Conservation (phyloP, 2,888 invertebrate genomes). For the Aphidoletes aphidimyza region DNA sequence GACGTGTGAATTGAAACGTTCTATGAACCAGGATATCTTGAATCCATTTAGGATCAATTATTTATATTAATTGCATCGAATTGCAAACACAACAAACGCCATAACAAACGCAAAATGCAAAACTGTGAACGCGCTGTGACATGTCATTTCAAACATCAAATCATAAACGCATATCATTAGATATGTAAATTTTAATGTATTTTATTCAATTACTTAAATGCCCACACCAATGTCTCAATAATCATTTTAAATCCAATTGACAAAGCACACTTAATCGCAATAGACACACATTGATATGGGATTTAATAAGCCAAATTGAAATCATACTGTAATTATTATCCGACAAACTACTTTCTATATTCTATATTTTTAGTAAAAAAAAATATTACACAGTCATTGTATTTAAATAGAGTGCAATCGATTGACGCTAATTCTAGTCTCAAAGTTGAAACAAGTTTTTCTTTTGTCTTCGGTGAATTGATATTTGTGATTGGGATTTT, state of each 20-base stretch:
- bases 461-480: not conserved
- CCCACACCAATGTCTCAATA: not conserved
- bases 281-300: too few species aligned
- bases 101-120: too few species aligned
- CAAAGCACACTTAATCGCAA: too few species aligned
- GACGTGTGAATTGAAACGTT: not conserved
- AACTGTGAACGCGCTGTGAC: too few species aligned
- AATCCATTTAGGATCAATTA: not conserved
- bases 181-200: not conserved
- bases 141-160: not conserved
- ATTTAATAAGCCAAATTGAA: not conserved
- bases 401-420: not conserved
- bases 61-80: not conserved
- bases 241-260: not conserved
- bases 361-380: not conserved
- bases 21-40: not conserved
- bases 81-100: not conserved
- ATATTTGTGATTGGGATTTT: not conserved
- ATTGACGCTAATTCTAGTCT: not conserved
- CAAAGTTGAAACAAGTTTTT: slow-evolving; percentile 5
- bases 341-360: slow-evolving; percentile 3
- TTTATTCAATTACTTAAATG: not conserved
- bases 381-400: not conserved
- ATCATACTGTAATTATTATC: too few species aligned
- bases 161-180: not conserved